phyloP scores from a whole-genome alignment of 2,113 vertebrate genomes.

The Caranx melampygus region DNA sequence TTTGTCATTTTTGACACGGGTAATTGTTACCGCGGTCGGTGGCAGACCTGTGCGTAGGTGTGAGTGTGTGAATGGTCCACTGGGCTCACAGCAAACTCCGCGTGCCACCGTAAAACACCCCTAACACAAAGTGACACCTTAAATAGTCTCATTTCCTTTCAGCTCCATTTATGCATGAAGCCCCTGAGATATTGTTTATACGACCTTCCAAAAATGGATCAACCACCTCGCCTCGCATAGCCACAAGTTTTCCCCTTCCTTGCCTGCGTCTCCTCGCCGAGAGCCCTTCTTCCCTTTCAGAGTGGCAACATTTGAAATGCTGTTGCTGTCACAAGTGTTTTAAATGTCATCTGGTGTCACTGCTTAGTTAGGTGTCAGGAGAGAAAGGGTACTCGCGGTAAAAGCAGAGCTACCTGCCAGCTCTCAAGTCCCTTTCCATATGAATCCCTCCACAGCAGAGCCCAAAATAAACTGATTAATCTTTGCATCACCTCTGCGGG shows the following conservation, averaged over 20 bases:
- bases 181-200: constrained; percentile 41
- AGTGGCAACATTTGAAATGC: constrained; percentile 51
- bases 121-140: constrained; percentile 54
- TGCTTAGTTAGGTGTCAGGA: constrained; percentile 40
- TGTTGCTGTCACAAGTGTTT: constrained; percentile 53
- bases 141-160: constrained; percentile 46
- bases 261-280: constrained; percentile 5
- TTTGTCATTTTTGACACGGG: constrained; percentile 39
- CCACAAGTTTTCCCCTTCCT: background rate
- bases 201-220: constrained; percentile 45
- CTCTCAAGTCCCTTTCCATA: constrained; percentile 14
- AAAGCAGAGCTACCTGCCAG: constrained; percentile 52
- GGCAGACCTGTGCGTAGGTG: constrained; percentile 50
- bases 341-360: constrained; percentile 67
- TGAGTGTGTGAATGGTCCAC: constrained; percentile 23
- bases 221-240: background rate
- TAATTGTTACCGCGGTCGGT: constrained; percentile 21
- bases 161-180: constrained; percentile 39
- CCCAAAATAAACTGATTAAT: constrained; percentile 67
- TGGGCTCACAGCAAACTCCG: background rate
- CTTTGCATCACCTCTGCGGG: constrained; percentile 48
- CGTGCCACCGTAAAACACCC: background rate
- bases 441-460: background rate
- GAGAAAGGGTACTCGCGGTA: constrained; percentile 38
- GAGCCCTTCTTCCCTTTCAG: constrained; percentile 11